Evolutionary conservation across 2,797 vertebrate species (phyloP).

Genomic region (Sternarchorhynchus goeldii): DNA sequence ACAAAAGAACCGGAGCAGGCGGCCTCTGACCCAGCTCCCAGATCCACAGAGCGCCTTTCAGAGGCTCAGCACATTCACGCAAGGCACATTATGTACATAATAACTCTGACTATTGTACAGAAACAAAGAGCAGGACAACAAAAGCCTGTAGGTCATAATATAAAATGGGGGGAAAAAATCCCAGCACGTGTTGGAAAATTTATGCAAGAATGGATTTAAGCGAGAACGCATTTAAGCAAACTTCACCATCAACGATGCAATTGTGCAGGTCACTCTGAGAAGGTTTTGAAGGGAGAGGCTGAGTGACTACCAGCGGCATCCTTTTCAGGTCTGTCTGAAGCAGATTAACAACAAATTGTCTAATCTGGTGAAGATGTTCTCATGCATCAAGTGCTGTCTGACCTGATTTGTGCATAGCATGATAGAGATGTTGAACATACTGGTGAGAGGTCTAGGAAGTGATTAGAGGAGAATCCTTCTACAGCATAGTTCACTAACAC

Average conservation of each 20-base stretch:
- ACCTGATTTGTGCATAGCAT: slow-evolving; percentile 17
- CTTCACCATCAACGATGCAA: slow-evolving; percentile 10
- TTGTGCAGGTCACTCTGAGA: slow-evolving; percentile 5
- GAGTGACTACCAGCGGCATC: neutral
- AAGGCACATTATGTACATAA: slow-evolving; percentile 43
- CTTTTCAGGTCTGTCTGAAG: slow-evolving; percentile 32
- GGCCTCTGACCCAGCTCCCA: slow-evolving; percentile 31
- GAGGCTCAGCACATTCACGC: slow-evolving; percentile 38
- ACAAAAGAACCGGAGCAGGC: slow-evolving; percentile 43
- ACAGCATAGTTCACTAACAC: neutral
- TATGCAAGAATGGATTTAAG: neutral
- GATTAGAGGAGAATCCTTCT: neutral
- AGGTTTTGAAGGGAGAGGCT: neutral
- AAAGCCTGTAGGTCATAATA: slow-evolving; percentile 4
- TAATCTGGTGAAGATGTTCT: slow-evolving; percentile 42
- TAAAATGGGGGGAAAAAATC: slow-evolving; percentile 5
- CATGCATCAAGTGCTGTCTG: slow-evolving; percentile 20
- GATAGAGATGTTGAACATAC: slow-evolving; percentile 5
- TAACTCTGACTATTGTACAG: slow-evolving; percentile 22
- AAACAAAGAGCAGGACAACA: slow-evolving; percentile 30
- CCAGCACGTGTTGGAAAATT: neutral
- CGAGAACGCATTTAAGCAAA: neutral
- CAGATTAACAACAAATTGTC: slow-evolving; percentile 30
- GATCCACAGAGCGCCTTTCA: slow-evolving; percentile 22
- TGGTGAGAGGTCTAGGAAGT: neutral